Evolutionary conservation across 2,113 vertebrate species (phyloP), one percentile per base, ranked within the genome.

Genomic region (Morphnarchus princeps): DNA sequence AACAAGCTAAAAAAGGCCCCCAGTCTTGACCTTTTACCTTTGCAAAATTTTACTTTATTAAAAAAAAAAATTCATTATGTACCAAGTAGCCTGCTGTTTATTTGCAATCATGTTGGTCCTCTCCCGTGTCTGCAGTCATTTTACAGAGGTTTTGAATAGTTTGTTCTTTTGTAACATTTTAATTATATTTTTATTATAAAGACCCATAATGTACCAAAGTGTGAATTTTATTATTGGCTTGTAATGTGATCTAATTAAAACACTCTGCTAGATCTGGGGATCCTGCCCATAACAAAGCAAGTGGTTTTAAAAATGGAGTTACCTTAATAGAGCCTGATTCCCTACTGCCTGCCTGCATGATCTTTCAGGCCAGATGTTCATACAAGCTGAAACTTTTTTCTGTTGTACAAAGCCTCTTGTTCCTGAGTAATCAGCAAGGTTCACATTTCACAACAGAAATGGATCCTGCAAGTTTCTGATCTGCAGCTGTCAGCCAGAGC

Each of bases 161-260:
- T 38, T 85, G 61, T 38, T 77, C 13, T 94, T 96, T 95, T 91
- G 29, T 96, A 91, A 93, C 13, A 7, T 47, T 97, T 96, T 28
- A 52, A 52, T 52, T 52, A 52, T 52, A 52, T 52, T 52, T 52
- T 52, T 52, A 28, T 52, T 28, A 52, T 52, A 28, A 52, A 52
- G 54, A 92, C 6, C 13, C 47, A 32, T 52, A 61, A 57, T n/a
- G 19, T 95, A 85, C 13, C 16, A 54, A 85, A 74, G 34, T 31
- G 73, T 79, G 49, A 57, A 19, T 94, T 96, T 96, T 92, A 88
- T 92, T 96, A 42, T 71, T 87, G 54, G 28, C 32, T 42, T 78
- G 57, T 82, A 90, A 79, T 13, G n/a, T 40, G 31, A 76, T 43
- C 38, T 16, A 55, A 47, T 84, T 96, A 96, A 96, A 96, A 96